These are phyloP conservation scores for Lycaena phlaeas DNA, from an alignment of 2,888 invertebrate species.

Conservation along the genomic window DNA sequence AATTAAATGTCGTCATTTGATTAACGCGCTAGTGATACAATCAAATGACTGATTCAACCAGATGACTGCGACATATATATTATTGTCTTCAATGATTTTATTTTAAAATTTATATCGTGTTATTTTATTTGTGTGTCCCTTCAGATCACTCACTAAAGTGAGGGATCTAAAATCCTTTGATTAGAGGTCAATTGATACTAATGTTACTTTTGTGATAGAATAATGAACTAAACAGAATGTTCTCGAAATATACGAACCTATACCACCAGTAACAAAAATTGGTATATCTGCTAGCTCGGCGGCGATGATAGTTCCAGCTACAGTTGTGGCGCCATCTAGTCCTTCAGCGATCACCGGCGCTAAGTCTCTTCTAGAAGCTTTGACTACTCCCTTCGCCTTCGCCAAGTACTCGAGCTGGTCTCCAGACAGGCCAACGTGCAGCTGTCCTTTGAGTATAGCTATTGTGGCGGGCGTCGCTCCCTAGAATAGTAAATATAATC, in stretches of 20 bases:
- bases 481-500: conserved; percentile 43
- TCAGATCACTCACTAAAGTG: too few species aligned
- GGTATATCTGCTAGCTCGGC: conserved; percentile 87
- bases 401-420: conserved; percentile 79
- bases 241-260: conserved; percentile 50
- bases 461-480: conserved; percentile 94
- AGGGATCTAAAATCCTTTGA: too few species aligned
- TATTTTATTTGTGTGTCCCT: too few species aligned
- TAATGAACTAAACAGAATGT: too few species aligned
- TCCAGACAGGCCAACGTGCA: conserved; percentile 83
- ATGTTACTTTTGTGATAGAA: too few species aligned
- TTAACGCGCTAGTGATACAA: too few species aligned
- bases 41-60: too few species aligned
- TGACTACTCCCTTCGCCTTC: conserved; percentile 72
- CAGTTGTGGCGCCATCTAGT: conserved; percentile 93
- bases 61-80: too few species aligned
- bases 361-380: conserved; percentile 91
- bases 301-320: conserved; percentile 92
- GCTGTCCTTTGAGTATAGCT: conserved; percentile 86
- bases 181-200: too few species aligned
- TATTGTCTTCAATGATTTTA: too few species aligned
- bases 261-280: conserved; percentile 95
- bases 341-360: conserved; percentile 80
- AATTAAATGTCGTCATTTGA: too few species aligned
- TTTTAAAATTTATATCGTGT: too few species aligned